Conservation (phyloP, 2,888 invertebrate species). For the Bembecia ichneumoniformis region DNA sequence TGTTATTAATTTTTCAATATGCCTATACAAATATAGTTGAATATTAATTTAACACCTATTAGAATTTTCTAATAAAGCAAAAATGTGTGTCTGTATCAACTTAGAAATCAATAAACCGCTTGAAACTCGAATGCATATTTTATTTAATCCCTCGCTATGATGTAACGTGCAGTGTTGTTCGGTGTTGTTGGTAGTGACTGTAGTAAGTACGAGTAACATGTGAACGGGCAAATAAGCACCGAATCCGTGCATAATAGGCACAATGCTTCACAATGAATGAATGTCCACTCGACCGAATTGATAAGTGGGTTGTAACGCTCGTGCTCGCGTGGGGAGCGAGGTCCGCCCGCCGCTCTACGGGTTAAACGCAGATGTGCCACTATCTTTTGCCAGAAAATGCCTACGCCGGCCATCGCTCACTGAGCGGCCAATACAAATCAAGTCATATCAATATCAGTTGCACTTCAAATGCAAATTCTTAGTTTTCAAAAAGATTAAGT, state of each 20-base stretch:
- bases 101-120: neutral
- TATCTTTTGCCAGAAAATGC: neutral
- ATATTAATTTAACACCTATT: no score
- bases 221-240: conserved; percentile 56
- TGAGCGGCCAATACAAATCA: neutral
- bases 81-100: no score
- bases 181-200: conserved; percentile 8
- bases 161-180: conserved; percentile 11
- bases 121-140: neutral
- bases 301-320: conserved; percentile 54
- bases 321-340: conserved; percentile 31
- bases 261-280: conserved; percentile 65
- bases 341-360: conserved; percentile 29
- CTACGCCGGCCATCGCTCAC: neutral
- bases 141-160: conserved; percentile 1
- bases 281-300: conserved; percentile 69
- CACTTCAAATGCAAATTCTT: no score
- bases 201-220: conserved; percentile 25
- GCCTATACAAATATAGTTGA: no score
- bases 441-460: no score
- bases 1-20: no score
- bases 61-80: no score
- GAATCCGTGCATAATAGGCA: conserved; percentile 57
- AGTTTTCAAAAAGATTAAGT: no score
- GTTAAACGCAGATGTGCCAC: neutral